phyloP scores from a whole-genome alignment of 2,888 invertebrate species.

The Eurytoma adleriae region DNA sequence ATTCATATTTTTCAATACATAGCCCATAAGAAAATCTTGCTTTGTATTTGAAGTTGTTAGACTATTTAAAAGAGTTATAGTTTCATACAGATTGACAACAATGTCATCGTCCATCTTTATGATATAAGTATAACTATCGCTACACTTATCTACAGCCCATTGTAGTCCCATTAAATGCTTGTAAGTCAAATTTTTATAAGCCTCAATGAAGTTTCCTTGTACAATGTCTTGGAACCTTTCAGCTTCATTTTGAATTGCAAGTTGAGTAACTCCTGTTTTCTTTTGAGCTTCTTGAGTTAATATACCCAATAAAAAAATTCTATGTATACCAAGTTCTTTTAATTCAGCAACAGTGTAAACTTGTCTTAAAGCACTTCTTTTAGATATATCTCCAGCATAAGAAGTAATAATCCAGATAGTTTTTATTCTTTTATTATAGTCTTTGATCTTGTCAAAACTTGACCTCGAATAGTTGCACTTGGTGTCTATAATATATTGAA shows the following conservation, averaged over 20 bases:
- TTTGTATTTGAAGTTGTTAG: slow-evolving; percentile 40
- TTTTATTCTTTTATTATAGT: slow-evolving; percentile 4
- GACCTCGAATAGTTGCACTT: slow-evolving; percentile 38
- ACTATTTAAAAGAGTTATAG: slow-evolving; percentile 68
- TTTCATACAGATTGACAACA: slow-evolving; percentile 82
- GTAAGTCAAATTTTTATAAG: slow-evolving; percentile 88
- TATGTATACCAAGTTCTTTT: slow-evolving; percentile 78
- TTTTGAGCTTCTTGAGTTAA: slow-evolving; percentile 76
- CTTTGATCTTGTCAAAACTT: slow-evolving; percentile 19
- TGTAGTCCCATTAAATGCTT: slow-evolving; percentile 89
- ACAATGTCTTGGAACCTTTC: slow-evolving; percentile 82
- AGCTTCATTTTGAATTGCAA: slow-evolving; percentile 79
- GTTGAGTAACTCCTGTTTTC: slow-evolving; percentile 77
- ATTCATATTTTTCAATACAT: slow-evolving; percentile 80
- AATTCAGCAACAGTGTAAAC: slow-evolving; percentile 81
- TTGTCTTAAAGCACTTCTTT: slow-evolving; percentile 83
- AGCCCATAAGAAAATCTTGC: slow-evolving; percentile 80
- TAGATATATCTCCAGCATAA: slow-evolving; percentile 84
- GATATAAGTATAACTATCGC: slow-evolving; percentile 79
- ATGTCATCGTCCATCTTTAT: slow-evolving; percentile 91
- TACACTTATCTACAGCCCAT: slow-evolving; percentile 84
- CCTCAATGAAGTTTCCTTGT: slow-evolving; percentile 87
- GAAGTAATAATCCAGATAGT: slow-evolving; percentile 82
- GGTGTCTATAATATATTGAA: slow-evolving; percentile 42
- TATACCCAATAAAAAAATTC: slow-evolving; percentile 84